Evolutionary conservation across 1,140 invertebrate species (phyloP), one percentile per base, ranked within the genome.

Genomic region (Bradysia coprophila): DNA sequence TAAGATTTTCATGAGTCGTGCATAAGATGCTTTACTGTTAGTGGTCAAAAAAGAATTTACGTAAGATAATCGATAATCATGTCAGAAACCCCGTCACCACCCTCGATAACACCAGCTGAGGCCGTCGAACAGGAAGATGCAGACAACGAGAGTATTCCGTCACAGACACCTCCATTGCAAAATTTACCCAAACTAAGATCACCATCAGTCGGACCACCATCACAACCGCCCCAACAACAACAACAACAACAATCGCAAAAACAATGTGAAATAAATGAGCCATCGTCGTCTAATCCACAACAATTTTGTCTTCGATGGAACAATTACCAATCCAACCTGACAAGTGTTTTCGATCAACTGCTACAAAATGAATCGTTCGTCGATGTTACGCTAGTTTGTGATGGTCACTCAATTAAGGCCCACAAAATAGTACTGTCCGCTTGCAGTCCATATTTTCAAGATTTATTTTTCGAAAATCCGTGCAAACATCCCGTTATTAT

Each of bases 341-440:
- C 86, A 41, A 88, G 78, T 62, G 86, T 89, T 43, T 92, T 94
- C 64, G 86, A 91, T 54, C 83, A 90, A 62, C 73, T 94, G 41
- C 69, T 91, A 38, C 84, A 89, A 60, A 86, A 76, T 59, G 85
- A 92, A 63, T 80, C 78, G 41, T 89, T 93, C 62, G 87, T 91
- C 40, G 88, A 93, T 62, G 88, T 92, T 39, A 92, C 88, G 9
- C 64, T 92, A 20, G 84, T 87, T 28, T 91, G 86, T 64, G 88
- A 92, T 51, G 88, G 87, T 0, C 78, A 84, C 52, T 86, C 79
- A 43, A 74, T 93, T 43, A 91, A 91, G 57, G 87, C 87, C 2
- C 88, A 93, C 68, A 89, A 90, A 56, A 85, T 92, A 75, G 84
- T 93, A 2, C 63, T 93, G 34, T 89, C 86, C 8, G 87, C 89